A percentile compares a stretch with the other conserved stretches of the same genome.
Evolutionary conservation across 2,888 invertebrate species (phyloP).

Genomic region (Autographa pulchrina): DNA sequence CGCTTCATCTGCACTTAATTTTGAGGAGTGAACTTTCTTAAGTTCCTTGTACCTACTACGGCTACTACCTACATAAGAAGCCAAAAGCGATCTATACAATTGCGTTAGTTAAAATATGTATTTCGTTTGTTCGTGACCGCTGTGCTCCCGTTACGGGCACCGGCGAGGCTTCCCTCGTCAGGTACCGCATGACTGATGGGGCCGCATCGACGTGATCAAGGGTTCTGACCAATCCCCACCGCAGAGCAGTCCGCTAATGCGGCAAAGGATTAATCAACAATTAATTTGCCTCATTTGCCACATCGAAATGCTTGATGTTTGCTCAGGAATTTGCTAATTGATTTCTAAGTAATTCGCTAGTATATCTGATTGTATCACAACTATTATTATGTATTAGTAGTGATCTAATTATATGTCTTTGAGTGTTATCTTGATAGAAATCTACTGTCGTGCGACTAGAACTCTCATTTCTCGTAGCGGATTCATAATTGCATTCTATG

Average conservation of each 20-base stretch:
- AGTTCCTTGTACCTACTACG: neutral
- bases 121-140: constrained; percentile 30
- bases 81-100: neutral
- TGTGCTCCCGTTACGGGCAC: constrained; percentile 27
- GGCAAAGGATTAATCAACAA: constrained; percentile 66
- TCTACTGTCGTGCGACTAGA: constrained; percentile 22
- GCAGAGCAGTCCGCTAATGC: constrained; percentile 56
- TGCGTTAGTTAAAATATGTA: neutral
- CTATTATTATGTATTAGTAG: neutral
- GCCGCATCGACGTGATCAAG: constrained; percentile 69
- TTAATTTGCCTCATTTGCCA: constrained; percentile 66
- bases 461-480: constrained; percentile 38
- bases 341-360: constrained; percentile 19
- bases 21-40: neutral
- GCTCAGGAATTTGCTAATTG: constrained; percentile 50
- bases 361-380: constrained; percentile 21
- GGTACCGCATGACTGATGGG: constrained; percentile 68
- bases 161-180: constrained; percentile 42
- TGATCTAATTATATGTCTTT: constrained; percentile 11
- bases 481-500: constrained; percentile 41
- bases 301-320: constrained; percentile 30
- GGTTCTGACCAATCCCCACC: constrained; percentile 59
- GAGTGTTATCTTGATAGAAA: neutral
- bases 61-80: too few relatives aligned
- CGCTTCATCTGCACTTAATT: constrained; percentile 24